These are phyloP conservation scores for Dryobotodes eremita DNA, from an alignment of 2,888 invertebrate genomes.

Conservation along the genomic window DNA sequence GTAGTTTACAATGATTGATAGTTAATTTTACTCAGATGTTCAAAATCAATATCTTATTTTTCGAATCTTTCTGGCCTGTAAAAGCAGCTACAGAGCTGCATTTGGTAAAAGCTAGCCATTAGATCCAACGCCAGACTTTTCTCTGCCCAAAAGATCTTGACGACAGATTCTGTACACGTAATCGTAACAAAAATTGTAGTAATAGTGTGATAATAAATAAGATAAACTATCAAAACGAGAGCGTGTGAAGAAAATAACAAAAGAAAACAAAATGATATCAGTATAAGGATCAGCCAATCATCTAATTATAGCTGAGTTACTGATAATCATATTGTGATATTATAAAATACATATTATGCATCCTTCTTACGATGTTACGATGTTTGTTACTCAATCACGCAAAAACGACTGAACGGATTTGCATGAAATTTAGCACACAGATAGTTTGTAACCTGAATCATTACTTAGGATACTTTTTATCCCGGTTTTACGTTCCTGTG, in stretches of 20 bases:
- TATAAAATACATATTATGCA: too few relatives aligned
- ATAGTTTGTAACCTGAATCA: too few relatives aligned
- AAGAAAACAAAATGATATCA: conserved; percentile 13
- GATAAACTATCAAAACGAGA: conserved; percentile 30
- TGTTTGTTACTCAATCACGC: too few relatives aligned
- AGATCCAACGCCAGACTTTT: neutral
- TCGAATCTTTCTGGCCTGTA: too few relatives aligned
- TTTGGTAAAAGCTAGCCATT: neutral
- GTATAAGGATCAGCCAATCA: conserved; percentile 18
- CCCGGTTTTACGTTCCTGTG: too few relatives aligned
- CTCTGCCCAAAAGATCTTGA: neutral
- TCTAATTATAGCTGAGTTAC: neutral
- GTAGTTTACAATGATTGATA: neutral
- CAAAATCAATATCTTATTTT: too few relatives aligned
- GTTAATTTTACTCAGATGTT: too few relatives aligned
- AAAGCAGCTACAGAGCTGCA: neutral
- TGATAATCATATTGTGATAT: too few relatives aligned
- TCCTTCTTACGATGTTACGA: too few relatives aligned
- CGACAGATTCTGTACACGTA: neutral
- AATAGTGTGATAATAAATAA: conserved; percentile 18
- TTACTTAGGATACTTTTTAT: too few relatives aligned
- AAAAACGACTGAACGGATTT: too few relatives aligned
- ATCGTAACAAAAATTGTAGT: conserved; percentile 3
- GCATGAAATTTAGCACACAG: too few relatives aligned
- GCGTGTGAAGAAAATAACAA: conserved; percentile 43